A percentile compares a stretch with the other conserved stretches of the same genome.
phyloP scores from a whole-genome alignment of 2,797 vertebrate species.

The Phataginus tetradactyla region DNA sequence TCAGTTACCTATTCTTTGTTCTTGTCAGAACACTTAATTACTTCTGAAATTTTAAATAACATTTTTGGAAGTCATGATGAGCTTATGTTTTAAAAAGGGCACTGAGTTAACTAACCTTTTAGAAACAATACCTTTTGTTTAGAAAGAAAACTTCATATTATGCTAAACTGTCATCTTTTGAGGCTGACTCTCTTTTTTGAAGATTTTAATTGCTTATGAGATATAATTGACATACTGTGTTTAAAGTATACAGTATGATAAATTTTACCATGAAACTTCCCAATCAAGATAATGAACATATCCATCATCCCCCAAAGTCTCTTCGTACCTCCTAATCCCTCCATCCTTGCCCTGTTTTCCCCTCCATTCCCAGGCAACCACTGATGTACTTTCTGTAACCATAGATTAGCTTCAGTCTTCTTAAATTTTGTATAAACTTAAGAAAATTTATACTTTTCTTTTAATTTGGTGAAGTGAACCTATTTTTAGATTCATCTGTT shows the following conservation, averaged over 20 bases:
- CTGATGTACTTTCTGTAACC: neutral
- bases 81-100: neutral
- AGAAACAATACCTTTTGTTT: neutral
- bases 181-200: neutral
- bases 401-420: neutral
- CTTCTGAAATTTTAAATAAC: neutral
- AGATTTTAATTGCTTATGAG: neutral
- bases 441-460: no score
- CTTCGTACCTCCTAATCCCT: neutral
- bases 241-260: neutral
- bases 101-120: neutral
- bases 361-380: neutral
- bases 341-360: neutral
- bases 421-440: neutral
- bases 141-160: neutral
- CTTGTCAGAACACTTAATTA: neutral
- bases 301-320: neutral
- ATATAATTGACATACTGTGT: neutral
- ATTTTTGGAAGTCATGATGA: neutral
- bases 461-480: no score
- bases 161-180: neutral
- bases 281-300: neutral
- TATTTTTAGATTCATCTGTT: neutral
- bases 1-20: slow-evolving; percentile 9
- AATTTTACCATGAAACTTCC: neutral